A percentile compares a stretch with the other conserved stretches of the same genome.
Conservation (phyloP, 1,140 invertebrate species). For the Rhopalosiphum maidis region DNA sequence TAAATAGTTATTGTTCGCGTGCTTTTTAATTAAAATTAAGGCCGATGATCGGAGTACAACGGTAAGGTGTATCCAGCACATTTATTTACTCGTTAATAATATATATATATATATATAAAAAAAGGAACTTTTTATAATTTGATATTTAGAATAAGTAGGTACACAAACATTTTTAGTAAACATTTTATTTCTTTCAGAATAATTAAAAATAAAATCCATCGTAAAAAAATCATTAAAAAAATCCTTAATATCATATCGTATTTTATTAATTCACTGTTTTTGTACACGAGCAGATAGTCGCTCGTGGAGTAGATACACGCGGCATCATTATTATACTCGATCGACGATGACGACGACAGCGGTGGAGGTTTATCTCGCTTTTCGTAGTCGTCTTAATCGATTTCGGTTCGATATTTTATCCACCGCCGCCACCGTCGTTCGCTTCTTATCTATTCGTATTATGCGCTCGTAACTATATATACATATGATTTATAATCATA, state of each 20-base stretch:
- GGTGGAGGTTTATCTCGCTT: background rate
- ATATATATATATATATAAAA: too few relatives aligned
- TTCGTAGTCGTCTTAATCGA: conserved; percentile 11
- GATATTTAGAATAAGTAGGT: too few relatives aligned
- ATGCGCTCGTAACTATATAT: background rate
- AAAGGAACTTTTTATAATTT: background rate
- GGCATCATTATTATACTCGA: background rate
- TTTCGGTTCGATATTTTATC: background rate
- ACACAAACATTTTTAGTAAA: too few relatives aligned
- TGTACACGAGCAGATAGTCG: too few relatives aligned
- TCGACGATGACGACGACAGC: too few relatives aligned
- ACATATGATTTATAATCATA: background rate
- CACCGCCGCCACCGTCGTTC: too few relatives aligned
- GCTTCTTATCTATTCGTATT: background rate
- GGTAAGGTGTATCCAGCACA: background rate
- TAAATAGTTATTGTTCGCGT: background rate
- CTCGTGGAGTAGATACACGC: too few relatives aligned
- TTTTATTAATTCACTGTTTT: too few relatives aligned
- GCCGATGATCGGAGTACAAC: background rate
- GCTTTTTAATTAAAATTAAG: background rate
- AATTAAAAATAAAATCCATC: too few relatives aligned
- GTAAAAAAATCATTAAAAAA: too few relatives aligned
- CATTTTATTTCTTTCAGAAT: too few relatives aligned
- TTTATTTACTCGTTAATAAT: background rate
- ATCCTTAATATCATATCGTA: too few relatives aligned